Conservation (phyloP, 2,888 invertebrate genomes). For the Idaea straminata region DNA sequence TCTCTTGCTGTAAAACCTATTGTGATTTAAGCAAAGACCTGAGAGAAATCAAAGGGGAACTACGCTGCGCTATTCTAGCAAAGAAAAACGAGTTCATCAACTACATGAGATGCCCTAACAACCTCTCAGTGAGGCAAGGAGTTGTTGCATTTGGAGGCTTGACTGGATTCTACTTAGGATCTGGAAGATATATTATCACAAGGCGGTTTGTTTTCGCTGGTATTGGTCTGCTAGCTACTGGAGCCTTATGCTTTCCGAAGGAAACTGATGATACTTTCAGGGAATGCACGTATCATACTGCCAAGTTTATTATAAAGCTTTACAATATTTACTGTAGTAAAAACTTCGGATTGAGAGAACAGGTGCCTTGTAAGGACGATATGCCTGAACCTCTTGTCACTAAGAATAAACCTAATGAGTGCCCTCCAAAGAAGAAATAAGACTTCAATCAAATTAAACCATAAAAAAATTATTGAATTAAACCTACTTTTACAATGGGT, state of each 20-base stretch:
- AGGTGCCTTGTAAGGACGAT: neutral
- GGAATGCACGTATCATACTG: neutral
- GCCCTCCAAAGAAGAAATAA: neutral
- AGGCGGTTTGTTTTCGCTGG: conserved; percentile 36
- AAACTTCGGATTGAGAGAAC: neutral
- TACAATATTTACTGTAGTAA: neutral
- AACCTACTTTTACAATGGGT: too few relatives aligned
- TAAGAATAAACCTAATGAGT: neutral
- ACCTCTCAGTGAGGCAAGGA: neutral
- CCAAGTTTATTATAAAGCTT: neutral
- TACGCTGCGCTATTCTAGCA: neutral
- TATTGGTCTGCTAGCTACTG: conserved; percentile 39
- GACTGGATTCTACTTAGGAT: conserved; percentile 31
- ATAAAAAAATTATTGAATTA: too few relatives aligned
- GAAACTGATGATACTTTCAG: conserved; percentile 44
- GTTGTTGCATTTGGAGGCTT: conserved; percentile 23
- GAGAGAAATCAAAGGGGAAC: neutral
- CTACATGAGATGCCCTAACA: neutral
- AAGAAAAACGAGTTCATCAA: neutral
- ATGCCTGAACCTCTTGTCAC: neutral
- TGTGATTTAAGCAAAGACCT: neutral
- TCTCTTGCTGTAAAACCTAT: neutral
- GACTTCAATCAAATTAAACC: too few relatives aligned
- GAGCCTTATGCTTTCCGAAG: conserved; percentile 49
- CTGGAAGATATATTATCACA: conserved; percentile 27